These are phyloP conservation scores for Anagyrus pseudococci DNA, from an alignment of 2,888 invertebrate species.

Conservation along the genomic window DNA sequence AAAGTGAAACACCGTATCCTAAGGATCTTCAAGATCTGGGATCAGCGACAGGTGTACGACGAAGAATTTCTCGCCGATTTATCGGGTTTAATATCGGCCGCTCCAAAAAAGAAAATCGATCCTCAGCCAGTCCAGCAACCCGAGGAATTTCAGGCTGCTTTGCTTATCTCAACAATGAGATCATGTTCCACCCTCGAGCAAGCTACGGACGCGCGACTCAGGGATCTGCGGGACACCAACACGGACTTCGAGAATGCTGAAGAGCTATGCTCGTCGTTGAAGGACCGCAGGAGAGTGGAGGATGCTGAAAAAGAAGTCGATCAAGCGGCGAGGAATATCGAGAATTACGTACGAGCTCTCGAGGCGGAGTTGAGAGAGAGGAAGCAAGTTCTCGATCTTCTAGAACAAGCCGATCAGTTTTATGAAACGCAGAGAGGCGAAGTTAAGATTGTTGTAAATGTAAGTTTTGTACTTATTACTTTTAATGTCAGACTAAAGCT, in stretches of 20 bases:
- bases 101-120: constrained; percentile 74
- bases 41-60: constrained; percentile 89
- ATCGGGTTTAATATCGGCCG: constrained; percentile 81
- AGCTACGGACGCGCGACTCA: constrained; percentile 56
- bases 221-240: constrained; percentile 70
- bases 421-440: constrained; percentile 91
- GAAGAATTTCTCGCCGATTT: constrained; percentile 89
- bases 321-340: constrained; percentile 79
- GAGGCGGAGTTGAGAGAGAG: constrained; percentile 85
- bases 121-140: constrained; percentile 62
- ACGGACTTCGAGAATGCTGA: constrained; percentile 80
- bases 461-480: constrained; percentile 64
- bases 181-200: constrained; percentile 57
- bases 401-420: constrained; percentile 84
- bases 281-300: constrained; percentile 86
- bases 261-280: constrained; percentile 78
- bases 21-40: constrained; percentile 95
- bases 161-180: constrained; percentile 58
- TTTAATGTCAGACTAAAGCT: constrained; percentile 2
- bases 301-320: constrained; percentile 89
- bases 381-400: constrained; percentile 75
- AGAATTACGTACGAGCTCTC: constrained; percentile 80
- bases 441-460: constrained; percentile 94
- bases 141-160: constrained; percentile 77
- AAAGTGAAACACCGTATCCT: constrained; percentile 86